Base-by-base conservation (phyloP, 2,113 vertebrate genomes). In the Hymenochirus boettgeri region DNA sequence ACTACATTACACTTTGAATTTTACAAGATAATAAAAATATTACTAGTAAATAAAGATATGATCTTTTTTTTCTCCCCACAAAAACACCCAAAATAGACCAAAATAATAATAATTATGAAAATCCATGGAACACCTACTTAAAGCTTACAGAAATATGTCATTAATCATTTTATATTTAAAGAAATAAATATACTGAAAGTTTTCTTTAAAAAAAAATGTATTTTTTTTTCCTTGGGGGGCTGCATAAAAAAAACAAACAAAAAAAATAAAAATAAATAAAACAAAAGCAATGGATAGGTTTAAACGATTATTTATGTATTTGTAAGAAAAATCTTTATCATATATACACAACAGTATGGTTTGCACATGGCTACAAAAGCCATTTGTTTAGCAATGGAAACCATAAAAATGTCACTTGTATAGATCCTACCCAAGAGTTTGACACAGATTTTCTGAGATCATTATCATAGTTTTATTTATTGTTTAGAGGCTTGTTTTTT, bases 1-100 rank as follows among this genome's bases (percentile, higher is more conserved):
- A 93, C 86, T 94, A 91, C 89, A 91, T 85, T 89, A 88, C 86
- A 88, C 86, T 12, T 35, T 89, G 93, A 92, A 87, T 90, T 94
- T 94, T 92, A 91, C 92, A 90, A 92, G 87, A 91, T 90, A 91
- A 92, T 91, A 90, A 93, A n/a, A 94, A 92, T 92, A 86, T 86
- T 88, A 93, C 89, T 91, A 90, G 89, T 91, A 91, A 90, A 93
- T 90, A 86, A 91, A 90, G 87, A 89, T 93, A 89, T 90, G 88
- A 89, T 78, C 86, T 55, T 90, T 93, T 90, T 90, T 92, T 91
- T 87, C 87, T 81, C 89, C 85, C 86, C 90, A 94, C 91, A 91
- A 89, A 88, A 92, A 92, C 91, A 93, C 92, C 86, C 89, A 93
- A 51, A 88, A 90, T 88, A 78, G 88, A 90, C 83, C 87, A 86